Evolutionary conservation across 2,113 vertebrate genomes (phyloP).

Genomic region (Neopipo cinnamomea): DNA sequence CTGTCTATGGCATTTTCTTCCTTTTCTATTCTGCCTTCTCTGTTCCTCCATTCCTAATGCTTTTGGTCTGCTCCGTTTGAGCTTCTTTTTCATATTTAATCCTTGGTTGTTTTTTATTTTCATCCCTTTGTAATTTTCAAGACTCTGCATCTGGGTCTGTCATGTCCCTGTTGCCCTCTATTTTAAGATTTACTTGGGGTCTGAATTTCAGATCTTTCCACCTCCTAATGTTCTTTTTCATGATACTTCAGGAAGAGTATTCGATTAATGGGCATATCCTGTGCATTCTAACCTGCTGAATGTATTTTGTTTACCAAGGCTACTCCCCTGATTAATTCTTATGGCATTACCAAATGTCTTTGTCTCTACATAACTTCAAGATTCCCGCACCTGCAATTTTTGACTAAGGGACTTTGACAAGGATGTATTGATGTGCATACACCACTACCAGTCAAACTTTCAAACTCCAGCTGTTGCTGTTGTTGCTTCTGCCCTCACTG

Average conservation of each 20-base stretch:
- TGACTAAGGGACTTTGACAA: background rate
- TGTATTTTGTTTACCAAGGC: constrained; percentile 13
- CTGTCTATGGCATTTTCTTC: background rate
- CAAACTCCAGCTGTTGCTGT: background rate
- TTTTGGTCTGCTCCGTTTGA: constrained; percentile 4
- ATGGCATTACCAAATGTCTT: background rate
- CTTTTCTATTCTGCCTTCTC: background rate
- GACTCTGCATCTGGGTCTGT: background rate
- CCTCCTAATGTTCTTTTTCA: background rate
- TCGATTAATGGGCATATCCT: background rate
- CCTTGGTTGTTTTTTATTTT: background rate
- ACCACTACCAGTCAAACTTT: background rate
- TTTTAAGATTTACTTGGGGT: background rate
- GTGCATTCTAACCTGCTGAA: background rate
- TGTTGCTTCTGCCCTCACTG: background rate
- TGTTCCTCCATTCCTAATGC: background rate
- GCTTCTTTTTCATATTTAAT: background rate
- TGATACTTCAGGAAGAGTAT: background rate
- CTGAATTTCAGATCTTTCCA: background rate
- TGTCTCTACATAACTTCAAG: background rate
- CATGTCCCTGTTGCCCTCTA: background rate
- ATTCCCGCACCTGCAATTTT: background rate
- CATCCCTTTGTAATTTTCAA: background rate
- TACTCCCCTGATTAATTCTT: background rate
- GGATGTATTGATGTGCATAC: background rate